A percentile compares a stretch with the other conserved stretches of the same genome.
Conservation (phyloP, 2,888 invertebrate species). For the Harpagoxenus sublaevis region DNA sequence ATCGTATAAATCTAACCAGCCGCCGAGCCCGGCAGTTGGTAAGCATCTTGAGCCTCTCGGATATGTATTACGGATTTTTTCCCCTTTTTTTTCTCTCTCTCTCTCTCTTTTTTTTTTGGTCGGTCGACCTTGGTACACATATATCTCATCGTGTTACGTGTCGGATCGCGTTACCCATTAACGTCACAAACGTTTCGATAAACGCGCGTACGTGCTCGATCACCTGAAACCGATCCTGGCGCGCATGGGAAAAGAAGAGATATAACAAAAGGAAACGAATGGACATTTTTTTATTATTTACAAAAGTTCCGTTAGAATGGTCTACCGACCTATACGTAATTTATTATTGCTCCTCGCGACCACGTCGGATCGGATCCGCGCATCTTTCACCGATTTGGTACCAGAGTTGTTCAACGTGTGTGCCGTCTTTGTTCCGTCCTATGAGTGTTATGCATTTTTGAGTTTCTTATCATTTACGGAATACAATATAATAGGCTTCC, state of each 20-base stretch:
- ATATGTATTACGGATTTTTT: conserved; percentile 43
- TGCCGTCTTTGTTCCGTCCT: conserved; percentile 82
- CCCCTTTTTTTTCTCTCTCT: conserved; percentile 32
- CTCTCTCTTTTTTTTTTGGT: neutral
- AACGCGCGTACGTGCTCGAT: conserved; percentile 52
- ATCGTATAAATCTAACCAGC: conserved; percentile 83
- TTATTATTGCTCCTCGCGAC: conserved; percentile 11
- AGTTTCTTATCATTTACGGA: conserved; percentile 74
- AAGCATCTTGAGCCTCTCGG: conserved; percentile 71
- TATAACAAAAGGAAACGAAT: conserved; percentile 38
- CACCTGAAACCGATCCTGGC: conserved; percentile 24
- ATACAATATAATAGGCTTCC: conserved; percentile 86
- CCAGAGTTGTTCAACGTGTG: conserved; percentile 68
- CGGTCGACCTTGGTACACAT: conserved; percentile 33
- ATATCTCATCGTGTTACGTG: conserved; percentile 45
- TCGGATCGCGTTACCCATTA: conserved; percentile 48
- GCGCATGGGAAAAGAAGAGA: conserved; percentile 10
- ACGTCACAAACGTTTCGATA: conserved; percentile 53
- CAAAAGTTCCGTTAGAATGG: neutral
- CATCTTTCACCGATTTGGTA: conserved; percentile 1
- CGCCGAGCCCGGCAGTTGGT: conserved; percentile 85
- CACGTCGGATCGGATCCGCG: conserved; percentile 13
- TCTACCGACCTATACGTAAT: neutral
- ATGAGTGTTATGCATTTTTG: conserved; percentile 79
- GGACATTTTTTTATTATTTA: conserved; percentile 5